Evolutionary conservation across 2,888 invertebrate species (phyloP), one percentile per base, ranked within the genome.

Genomic region (Hirtodrosophila histrioides): DNA sequence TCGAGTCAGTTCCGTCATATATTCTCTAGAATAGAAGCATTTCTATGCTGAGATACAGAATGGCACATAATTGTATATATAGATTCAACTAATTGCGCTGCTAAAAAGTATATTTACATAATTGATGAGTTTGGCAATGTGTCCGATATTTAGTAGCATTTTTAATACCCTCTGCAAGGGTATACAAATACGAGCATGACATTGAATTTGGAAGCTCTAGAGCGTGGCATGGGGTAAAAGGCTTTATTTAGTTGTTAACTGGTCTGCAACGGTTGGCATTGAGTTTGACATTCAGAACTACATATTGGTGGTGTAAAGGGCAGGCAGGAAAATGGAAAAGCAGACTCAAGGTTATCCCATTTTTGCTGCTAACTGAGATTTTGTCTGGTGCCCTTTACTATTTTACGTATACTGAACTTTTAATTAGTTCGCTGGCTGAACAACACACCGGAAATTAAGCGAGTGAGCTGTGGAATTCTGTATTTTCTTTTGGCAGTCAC

Each of bases 361-460:
- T 58, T 51, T 33, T 31, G 48, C 43, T 49, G 41, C 36, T 46
- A 49, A 17, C 54, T 55, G 37, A 68, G 41, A 54, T 60, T 62
- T 68, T 50, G 55, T 66, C 61, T 61, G 57, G 41, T 58, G 45
- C 40, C 67, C 64, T 69, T 74, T 66, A 57, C 65, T 65, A 70
- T 72, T 58, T 70, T 50, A 55, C 61, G 67, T 71, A 45, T 69
- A 43, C 74, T 80, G 71, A 84, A 86, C 77, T 88, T 83, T 84
- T 86, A 84, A 84, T 84, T 86, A 88, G 88, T 80, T 68, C 88
- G 55, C 77, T 72, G 62, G 61, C 54, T 64, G 84, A 72, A 88
- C 77, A 84, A 73, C 81, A 83, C 62, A 75, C 88, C 84, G 88
- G 88, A 84, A 84, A 84, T 88, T 88, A 84, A 84, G 78, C 70